phyloP scores from a whole-genome alignment of 2,113 vertebrate genomes.

The Lamprologus speciosus region DNA sequence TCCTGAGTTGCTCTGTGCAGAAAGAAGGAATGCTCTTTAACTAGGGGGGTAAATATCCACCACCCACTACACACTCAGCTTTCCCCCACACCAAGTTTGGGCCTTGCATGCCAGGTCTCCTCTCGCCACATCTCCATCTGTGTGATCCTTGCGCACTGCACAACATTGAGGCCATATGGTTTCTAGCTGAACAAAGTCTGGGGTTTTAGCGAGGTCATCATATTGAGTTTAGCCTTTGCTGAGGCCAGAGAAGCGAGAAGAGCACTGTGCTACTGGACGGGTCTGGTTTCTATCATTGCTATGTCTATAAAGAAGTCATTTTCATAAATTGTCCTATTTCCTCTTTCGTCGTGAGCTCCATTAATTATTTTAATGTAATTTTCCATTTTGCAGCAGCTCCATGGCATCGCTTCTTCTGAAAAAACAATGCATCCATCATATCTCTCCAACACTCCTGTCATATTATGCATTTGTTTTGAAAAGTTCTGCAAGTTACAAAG shows the following conservation, averaged over 20 bases:
- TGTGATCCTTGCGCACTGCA: constrained; percentile 1
- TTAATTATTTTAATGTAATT: constrained; percentile 38
- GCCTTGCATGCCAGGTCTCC: not conserved
- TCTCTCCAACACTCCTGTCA: not conserved
- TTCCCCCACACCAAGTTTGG: not conserved
- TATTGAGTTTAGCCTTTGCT: constrained; percentile 1
- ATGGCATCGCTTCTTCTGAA: not conserved
- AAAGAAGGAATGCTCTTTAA: constrained; percentile 27
- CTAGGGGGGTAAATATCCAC: not conserved
- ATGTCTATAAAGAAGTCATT: constrained; percentile 10
- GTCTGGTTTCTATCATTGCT: constrained; percentile 51
- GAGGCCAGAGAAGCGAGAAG: constrained; percentile 14
- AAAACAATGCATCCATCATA: not conserved
- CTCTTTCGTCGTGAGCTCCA: not conserved
- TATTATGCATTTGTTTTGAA: not conserved
- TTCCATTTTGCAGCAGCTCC: not conserved
- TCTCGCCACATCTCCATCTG: not conserved
- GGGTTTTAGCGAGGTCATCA: constrained; percentile 21
- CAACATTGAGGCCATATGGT: constrained; percentile 36
- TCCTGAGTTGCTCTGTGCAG: constrained; percentile 17
- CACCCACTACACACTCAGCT: not conserved
- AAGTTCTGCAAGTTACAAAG: not conserved
- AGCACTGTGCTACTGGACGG: constrained; percentile 24
- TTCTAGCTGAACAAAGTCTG: not conserved
- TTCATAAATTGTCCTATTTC: constrained; percentile 45